phyloP scores from a whole-genome alignment of 2,888 invertebrate species.

The Agriopis leucophaearia region DNA sequence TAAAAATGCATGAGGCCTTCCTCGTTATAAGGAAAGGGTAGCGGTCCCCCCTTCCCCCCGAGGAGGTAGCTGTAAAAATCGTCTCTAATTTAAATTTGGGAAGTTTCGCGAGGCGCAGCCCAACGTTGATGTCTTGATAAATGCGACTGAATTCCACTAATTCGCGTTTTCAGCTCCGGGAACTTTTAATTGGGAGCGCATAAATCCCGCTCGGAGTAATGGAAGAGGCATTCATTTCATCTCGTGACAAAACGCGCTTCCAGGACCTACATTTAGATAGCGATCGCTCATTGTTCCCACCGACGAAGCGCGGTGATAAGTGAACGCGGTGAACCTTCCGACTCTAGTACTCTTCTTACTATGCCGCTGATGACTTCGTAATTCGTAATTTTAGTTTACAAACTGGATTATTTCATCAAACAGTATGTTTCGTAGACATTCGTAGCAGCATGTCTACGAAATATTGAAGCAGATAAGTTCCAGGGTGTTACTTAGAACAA shows the following conservation, averaged over 20 bases:
- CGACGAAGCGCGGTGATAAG: slow-evolving; percentile 30
- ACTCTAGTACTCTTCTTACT: not conserved
- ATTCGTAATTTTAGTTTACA: not conserved
- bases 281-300: slow-evolving; percentile 80
- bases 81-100: slow-evolving; percentile 87
- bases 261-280: slow-evolving; percentile 75
- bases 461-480: not conserved
- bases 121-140: slow-evolving; percentile 86
- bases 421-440: not conserved
- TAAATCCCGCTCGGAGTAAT: slow-evolving; percentile 79
- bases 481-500: not conserved
- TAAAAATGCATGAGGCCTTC: slow-evolving; percentile 88
- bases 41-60: slow-evolving; percentile 70
- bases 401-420: not conserved
- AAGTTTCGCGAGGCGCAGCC: slow-evolving; percentile 83
- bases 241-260: slow-evolving; percentile 76
- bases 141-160: slow-evolving; percentile 84
- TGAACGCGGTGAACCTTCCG: not conserved
- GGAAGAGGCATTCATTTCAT: slow-evolving; percentile 78
- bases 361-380: not conserved
- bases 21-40: slow-evolving; percentile 88
- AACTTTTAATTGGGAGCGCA: slow-evolving; percentile 85
- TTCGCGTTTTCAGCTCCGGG: slow-evolving; percentile 80
- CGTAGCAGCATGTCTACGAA: not conserved
- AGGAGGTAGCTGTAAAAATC: slow-evolving; percentile 87